Conservation (phyloP, 2,888 invertebrate species). For the Autographa gamma region DNA sequence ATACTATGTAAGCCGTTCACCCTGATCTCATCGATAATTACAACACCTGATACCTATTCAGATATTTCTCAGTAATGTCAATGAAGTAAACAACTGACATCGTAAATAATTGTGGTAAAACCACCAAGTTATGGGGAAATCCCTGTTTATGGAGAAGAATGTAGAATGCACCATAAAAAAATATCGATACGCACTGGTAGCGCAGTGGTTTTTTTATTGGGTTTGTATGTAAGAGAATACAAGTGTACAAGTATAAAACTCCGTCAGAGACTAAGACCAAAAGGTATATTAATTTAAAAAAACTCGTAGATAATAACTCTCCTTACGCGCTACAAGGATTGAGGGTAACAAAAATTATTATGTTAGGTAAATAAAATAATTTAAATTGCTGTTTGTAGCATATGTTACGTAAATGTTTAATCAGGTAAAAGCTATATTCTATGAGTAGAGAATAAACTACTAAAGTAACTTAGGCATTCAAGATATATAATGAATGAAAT, state of each 20-base stretch:
- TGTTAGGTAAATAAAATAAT: too few relatives aligned
- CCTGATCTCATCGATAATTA: slow-evolving; percentile 43
- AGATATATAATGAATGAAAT: too few relatives aligned
- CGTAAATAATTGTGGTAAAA: slow-evolving; percentile 26
- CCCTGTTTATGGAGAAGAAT: slow-evolving; percentile 18
- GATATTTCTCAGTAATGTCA: slow-evolving; percentile 54
- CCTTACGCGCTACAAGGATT: too few relatives aligned
- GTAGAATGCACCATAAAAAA: background rate
- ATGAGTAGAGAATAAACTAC: too few relatives aligned
- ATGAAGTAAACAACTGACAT: slow-evolving; percentile 42
- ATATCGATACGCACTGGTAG: background rate
- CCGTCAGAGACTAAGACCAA: too few relatives aligned
- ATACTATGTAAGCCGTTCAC: slow-evolving; percentile 10
- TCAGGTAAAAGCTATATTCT: too few relatives aligned
- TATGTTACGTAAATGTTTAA: too few relatives aligned
- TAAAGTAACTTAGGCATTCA: too few relatives aligned
- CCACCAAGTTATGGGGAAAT: slow-evolving; percentile 32
- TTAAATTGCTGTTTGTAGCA: too few relatives aligned
- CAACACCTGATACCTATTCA: slow-evolving; percentile 22
- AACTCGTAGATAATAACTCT: too few relatives aligned
- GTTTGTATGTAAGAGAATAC: background rate
- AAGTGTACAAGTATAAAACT: background rate
- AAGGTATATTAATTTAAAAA: too few relatives aligned
- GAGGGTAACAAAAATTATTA: too few relatives aligned
- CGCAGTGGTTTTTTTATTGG: background rate